Evolutionary conservation across 1,140 invertebrate genomes (phyloP).

Genomic region (Zaprionus tsacasi): DNA sequence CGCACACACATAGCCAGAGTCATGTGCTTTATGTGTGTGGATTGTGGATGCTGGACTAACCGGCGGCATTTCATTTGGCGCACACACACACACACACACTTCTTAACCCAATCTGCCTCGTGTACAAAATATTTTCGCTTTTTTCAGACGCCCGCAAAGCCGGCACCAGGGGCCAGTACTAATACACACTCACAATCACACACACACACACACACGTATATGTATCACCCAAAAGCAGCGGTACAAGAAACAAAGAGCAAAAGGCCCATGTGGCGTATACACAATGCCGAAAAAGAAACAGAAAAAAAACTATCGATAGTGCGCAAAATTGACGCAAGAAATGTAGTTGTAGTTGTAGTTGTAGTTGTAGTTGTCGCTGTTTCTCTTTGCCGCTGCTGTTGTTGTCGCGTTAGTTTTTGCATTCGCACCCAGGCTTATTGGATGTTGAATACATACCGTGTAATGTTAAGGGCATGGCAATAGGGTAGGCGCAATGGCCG

Average conservation of each 20-base stretch:
- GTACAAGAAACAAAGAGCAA: slow-evolving; percentile 7
- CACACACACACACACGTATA: not conserved
- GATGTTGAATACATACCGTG: slow-evolving; percentile 18
- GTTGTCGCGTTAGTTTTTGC: slow-evolving; percentile 58
- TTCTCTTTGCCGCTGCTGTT: not conserved
- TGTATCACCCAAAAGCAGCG: slow-evolving; percentile 20
- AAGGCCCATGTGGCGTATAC: slow-evolving; percentile 57
- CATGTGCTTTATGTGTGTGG: slow-evolving; percentile 30
- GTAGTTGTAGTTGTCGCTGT: slow-evolving; percentile 33
- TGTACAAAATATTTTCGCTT: slow-evolving; percentile 53
- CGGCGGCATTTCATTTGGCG: slow-evolving; percentile 63
- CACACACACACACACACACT: slow-evolving; percentile 37
- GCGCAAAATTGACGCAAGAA: slow-evolving; percentile 65
- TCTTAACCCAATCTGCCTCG: slow-evolving; percentile 44
- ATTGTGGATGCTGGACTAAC: slow-evolving; percentile 54
- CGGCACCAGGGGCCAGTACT: slow-evolving; percentile 45
- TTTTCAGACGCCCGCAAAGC: slow-evolving; percentile 29
- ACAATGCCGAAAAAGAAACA: slow-evolving; percentile 46
- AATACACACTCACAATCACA: slow-evolving; percentile 37
- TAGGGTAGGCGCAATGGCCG: too few relatives aligned
- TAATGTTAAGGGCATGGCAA: not conserved
- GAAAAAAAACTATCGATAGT: slow-evolving; percentile 68
- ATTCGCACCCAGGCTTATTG: slow-evolving; percentile 43
- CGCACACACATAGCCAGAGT: slow-evolving; percentile 8
- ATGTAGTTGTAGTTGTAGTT: slow-evolving; percentile 46